Base-by-base conservation (phyloP, 2,113 vertebrate species). In the Lepidothrix coronata region DNA sequence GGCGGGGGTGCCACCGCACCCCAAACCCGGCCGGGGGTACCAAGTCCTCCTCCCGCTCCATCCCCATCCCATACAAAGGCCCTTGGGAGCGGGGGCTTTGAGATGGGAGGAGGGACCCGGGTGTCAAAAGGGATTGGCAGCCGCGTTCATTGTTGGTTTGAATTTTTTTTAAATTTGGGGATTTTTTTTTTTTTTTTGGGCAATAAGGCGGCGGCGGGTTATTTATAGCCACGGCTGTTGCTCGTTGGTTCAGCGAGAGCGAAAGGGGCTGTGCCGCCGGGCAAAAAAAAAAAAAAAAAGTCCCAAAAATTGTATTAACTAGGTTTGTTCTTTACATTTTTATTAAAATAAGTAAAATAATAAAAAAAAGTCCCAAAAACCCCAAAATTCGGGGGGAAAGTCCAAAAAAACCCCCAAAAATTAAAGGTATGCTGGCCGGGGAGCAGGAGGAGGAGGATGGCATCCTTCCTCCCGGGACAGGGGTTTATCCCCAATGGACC, bases 151-250 rank as follows among this genome's bases (percentile, higher is more conserved):
- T 33, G n/a, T 57, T 24, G 71, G 24, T 28, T 66, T 58, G 82
- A 66, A 8, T 57, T 44, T 39, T 41, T 41, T 85, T 4, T 16
- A 49, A 75, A 74, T 66, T 41, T 12, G 70, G 43, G 68, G 44
- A 5, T 8, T 31, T 67, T 28, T 25, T 8, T 9, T 49, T 24
- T 33, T 75, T 66, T 67, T 67, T 30, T 6, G n/a, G 78, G 85
- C 88, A 72, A 12, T 44, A 52, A 83, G 85, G 85, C 55, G 43
- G 73, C n/a, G 58, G 63, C 15, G 43, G 78, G 92, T 84, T 94
- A 94, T 94, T 92, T 90, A 90, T 92, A 90, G 92, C 58, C 10
- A 4, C 6, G 78, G 78, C 74, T 90, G 92, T 90, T 76, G 86
- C 73, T 89, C n/a, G 17, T 35, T 24, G 78, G 78, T 84, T 63